phyloP scores from a whole-genome alignment of 2,888 invertebrate genomes.

The Drosophila pegasa region DNA sequence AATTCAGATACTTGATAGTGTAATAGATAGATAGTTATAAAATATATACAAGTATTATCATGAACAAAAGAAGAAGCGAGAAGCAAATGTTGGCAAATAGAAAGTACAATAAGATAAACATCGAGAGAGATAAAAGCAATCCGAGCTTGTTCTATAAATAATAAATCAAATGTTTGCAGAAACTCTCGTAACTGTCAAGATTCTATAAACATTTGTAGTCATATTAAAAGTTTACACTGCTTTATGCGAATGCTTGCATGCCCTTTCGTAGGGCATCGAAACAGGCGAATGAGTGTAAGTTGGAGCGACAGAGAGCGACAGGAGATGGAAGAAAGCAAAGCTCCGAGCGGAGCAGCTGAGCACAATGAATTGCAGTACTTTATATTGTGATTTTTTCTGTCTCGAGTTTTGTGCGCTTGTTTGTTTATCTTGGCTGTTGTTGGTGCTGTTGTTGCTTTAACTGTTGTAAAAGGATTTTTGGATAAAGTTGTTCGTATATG shows the following conservation, averaged over 20 bases:
- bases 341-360: slow-evolving; percentile 56
- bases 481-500: slow-evolving; percentile 77
- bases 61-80: neutral
- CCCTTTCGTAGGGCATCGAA: slow-evolving; percentile 21
- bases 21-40: neutral
- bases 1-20: neutral
- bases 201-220: neutral
- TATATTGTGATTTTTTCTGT: slow-evolving; percentile 70
- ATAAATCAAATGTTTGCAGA: neutral
- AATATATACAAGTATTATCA: neutral
- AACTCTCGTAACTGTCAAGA: neutral
- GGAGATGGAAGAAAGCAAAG: neutral
- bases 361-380: slow-evolving; percentile 79
- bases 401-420: slow-evolving; percentile 37
- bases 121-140: neutral
- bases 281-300: slow-evolving; percentile 2
- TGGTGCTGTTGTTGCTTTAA: slow-evolving; percentile 30
- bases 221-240: neutral
- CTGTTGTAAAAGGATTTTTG: slow-evolving; percentile 67
- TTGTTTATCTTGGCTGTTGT: slow-evolving; percentile 38
- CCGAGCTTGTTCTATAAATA: neutral
- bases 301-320: neutral
- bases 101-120: neutral
- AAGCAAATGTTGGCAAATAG: neutral
- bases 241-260: neutral